Evolutionary conservation across 1,140 invertebrate species (phyloP), one percentile per base, ranked within the genome.

Genomic region (Phocides pigmalion): DNA sequence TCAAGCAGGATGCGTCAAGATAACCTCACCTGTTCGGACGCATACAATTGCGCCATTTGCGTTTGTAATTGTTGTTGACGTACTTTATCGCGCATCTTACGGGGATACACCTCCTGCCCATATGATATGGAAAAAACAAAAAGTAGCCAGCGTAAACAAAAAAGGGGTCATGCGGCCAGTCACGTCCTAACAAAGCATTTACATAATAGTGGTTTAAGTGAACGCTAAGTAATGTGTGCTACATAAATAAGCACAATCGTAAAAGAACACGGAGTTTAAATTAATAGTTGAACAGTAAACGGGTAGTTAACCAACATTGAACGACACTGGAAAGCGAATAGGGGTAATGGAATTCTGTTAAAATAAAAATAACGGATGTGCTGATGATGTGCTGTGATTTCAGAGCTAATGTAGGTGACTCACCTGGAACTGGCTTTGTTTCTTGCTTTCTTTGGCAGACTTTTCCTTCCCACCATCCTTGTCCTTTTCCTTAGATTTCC

Each of bases 61-160:
- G 87, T 87, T 87, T 90, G 89, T 76, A 92, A 90, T 89, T 91
- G 86, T 79, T 92, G 89, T 87, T 93, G 91, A 82, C 93, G 93
- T 77, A 94, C 93, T 91, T 94, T 92, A 92, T 95, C 94, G 84
- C 94, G 93, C 94, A 94, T 94, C 94, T 94, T 95, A 92, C 93
- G 93, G 74, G 94, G 94, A 92, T 94, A 94, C 91, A 92, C 93
- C 92, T 95, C 94, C 93, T 94, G 91, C 84, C 90, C 90, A 90
- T 89, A 90, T 87, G 82, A 90, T 90, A 90, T 90, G 85, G 82
- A 89, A 90, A 91, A 91, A 90, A 87, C 82, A 90, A 90, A 90
- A 87, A 89, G 85, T 85, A 89, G 90, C 87, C 82, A 87, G 87
- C 75, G 82, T 89, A 87, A 92, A 89, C 82, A 88, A 85, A 90